Conservation (phyloP, 2,888 invertebrate species). For the Pammene aurita region DNA sequence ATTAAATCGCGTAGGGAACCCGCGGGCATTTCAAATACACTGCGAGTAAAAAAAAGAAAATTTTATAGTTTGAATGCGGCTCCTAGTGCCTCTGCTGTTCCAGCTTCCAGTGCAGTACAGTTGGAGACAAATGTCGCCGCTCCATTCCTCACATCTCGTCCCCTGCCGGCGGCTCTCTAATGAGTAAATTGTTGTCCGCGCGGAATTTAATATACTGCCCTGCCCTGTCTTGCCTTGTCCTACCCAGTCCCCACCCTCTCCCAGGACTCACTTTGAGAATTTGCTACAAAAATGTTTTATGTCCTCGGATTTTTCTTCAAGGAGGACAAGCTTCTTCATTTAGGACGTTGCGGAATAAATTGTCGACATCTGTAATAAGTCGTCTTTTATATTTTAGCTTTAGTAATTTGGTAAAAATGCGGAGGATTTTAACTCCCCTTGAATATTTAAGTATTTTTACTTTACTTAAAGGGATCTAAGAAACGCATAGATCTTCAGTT, state of each 20-base stretch:
- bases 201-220: slow-evolving; percentile 59
- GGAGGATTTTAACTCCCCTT: background rate
- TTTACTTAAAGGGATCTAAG: slow-evolving; percentile 14
- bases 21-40: too few species aligned
- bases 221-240: slow-evolving; percentile 43
- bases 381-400: slow-evolving; percentile 31
- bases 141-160: slow-evolving; percentile 43
- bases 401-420: slow-evolving; percentile 24
- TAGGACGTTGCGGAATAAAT: slow-evolving; percentile 35
- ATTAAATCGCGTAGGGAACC: too few species aligned
- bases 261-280: slow-evolving; percentile 35
- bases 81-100: slow-evolving; percentile 7
- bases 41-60: too few species aligned
- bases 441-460: background rate
- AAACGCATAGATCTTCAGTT: slow-evolving; percentile 17
- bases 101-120: slow-evolving; percentile 15
- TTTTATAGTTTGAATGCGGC: too few species aligned
- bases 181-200: slow-evolving; percentile 59
- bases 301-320: slow-evolving; percentile 35
- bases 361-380: slow-evolving; percentile 36
- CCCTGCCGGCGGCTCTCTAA: slow-evolving; percentile 47
- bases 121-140: slow-evolving; percentile 48
- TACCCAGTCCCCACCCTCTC: slow-evolving; percentile 23
- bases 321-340: slow-evolving; percentile 41
- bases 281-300: slow-evolving; percentile 42